Base-by-base conservation (phyloP, 2,797 vertebrate species). In the Danionella dracula region DNA sequence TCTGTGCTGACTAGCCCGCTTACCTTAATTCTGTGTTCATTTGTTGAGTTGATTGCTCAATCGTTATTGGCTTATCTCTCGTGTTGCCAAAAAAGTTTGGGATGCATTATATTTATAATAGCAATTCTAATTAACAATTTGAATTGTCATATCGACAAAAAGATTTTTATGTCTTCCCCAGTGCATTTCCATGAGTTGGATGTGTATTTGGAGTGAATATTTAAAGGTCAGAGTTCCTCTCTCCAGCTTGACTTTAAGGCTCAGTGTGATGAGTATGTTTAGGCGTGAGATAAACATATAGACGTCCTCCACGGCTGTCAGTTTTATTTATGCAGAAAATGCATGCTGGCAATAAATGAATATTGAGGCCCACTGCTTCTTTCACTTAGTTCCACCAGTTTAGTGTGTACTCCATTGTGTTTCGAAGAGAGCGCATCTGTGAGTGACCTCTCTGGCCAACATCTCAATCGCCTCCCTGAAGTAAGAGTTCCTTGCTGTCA, bases 391-490 rank as follows among this genome's bases (percentile, higher is more conserved):
- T 45, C 37, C 50, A 16, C 37, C 49, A 21, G 35, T 62, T 23
- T 1, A 8, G 46, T 53, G 42, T 65, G 50, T 32, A 15, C 32
- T 17, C 12, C 13, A 17, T 42, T 32, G 48, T 67, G 32, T 60
- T 13, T 59, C 13, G 46, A n/a, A 20, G 27, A 66, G 21, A 49
- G 35, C 15, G 27, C 21, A 50, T 70, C 54, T 57, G 51, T n/a
- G 70, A 78, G 31, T 78, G 76, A 78, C 76, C 62, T 68, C 55
- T 62, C 60, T 58, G 55, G 65, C 74, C 51, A 46, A 76, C 58
- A 15, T 75, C 76, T 78, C 76, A 73, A 78, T 76, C 65, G 54
- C 44, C 21, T 54, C 69, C 68, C 56, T 49, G 48, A 45, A 45
- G 50, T 68, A 65, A 64, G 10, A 65, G 58, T 32, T 56, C 60